Base-by-base conservation (phyloP, 2,797 vertebrate genomes). In the Tauraco hartlaubi region DNA sequence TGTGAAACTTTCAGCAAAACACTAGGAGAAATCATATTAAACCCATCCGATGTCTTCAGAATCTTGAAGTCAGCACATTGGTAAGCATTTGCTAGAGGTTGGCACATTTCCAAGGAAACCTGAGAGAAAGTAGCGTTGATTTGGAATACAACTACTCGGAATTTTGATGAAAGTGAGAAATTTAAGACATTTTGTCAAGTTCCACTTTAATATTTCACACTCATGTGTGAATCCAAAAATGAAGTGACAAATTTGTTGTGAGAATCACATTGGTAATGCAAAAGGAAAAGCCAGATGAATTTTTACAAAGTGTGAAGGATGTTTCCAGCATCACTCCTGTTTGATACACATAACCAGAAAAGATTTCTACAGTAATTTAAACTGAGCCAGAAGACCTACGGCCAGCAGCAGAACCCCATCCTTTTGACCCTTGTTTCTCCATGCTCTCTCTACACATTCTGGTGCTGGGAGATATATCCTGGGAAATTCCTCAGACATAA, bases 151-250 rank as follows among this genome's bases (percentile, higher is more conserved):
- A 31, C 29, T 37, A 55, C 78, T 44, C 56, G 35, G 46, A 91
- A 83, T 74, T 77, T 68, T 78, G 49, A 77, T 58, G 46, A 39
- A 96, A 91, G 78, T 82, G 91, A 93, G 81, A 96, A 77, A 88
- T 68, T 46, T 2, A 49, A 91, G 86, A 80, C 62, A 48, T 83
- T 91, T 87, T 52, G 78, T 72, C 86, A 85, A 92, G 63, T 20
- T 82, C 15, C 37, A 9, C 61, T 94, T 95, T 74, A 87, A 26
- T 92, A 67, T 85, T 83, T 87, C 75, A 79, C 89, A 89, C 39
- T 68, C 29, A 61, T 23, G 29, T 58, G 54, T 68, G 72, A 94
- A 90, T 93, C 56, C 68, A 92, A 87, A 93, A 93, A 56, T 7
- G 16, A 91, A 96, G 61, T 28, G 73, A 84, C 68, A 94, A 83